phyloP scores from a whole-genome alignment of 2,113 vertebrate genomes.

The Catharus fuscescens region DNA sequence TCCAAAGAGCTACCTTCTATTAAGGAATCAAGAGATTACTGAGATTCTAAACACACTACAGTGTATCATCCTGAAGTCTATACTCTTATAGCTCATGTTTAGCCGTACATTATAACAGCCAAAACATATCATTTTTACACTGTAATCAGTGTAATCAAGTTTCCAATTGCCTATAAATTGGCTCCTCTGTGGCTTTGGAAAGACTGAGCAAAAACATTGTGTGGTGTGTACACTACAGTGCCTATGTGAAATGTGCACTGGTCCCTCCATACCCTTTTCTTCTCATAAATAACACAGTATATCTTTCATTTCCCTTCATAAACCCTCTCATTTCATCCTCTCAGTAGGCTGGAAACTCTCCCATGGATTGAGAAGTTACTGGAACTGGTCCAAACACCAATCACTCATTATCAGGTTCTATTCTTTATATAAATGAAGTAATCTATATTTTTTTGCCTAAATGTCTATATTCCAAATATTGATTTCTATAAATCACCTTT shows the following conservation, averaged over 20 bases:
- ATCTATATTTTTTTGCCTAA: neutral
- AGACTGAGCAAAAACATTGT: neutral
- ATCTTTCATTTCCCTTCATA: neutral
- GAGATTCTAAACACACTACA: neutral
- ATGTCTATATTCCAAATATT: neutral
- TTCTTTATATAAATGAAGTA: neutral
- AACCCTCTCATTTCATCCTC: neutral
- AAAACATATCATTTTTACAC: neutral
- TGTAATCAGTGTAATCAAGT: neutral
- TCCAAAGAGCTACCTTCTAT: neutral
- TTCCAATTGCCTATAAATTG: neutral
- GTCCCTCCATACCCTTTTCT: neutral
- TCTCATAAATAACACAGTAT: neutral
- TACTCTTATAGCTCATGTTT: neutral
- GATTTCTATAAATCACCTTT: conserved; percentile 7
- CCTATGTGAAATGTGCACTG: neutral
- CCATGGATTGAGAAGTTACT: neutral
- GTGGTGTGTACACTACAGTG: neutral
- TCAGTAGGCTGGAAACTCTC: neutral
- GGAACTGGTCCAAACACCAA: neutral
- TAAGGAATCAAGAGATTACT: neutral
- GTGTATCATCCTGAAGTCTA: neutral
- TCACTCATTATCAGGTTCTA: neutral
- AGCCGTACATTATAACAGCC: neutral
- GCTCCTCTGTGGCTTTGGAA: neutral